Evolutionary conservation across 2,797 vertebrate genomes (phyloP), one percentile per base, ranked within the genome.

Genomic region (Crenichthys baileyi): DNA sequence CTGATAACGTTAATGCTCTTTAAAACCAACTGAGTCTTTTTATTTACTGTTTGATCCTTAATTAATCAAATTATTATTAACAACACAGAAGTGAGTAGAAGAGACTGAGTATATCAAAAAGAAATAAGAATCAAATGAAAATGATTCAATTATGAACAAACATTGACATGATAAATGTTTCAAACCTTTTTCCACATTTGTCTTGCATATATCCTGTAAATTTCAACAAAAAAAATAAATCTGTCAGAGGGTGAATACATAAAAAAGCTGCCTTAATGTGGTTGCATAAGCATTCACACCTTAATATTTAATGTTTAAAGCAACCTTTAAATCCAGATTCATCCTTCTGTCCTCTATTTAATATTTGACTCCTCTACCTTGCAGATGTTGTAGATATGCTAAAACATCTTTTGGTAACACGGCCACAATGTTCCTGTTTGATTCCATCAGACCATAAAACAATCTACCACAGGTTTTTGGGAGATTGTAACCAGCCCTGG

Each of bases 1-100:
- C 41, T 26, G 41, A 46, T 26, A 26, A 48, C 44, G 0, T 70
- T 26, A 79, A 44, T 61, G n/a, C 73, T 78, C 63, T 26, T 78
- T 13, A 44, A 18, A 70, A 67, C 55, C 61, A 77, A 44, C 2
- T 74, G 50, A 50, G 80, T 81, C 13, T 39, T 56, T 41, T 56
- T 11, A 75, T 31, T 70, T 12, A 46, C 60, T 16, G 11, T 73
- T 79, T 80, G 29, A 36, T 31, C 65, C 22, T 41, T 77, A 48
- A 74, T 51, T 83, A 74, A 70, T 29, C 48, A 60, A 73, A 78
- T 44, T 70, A 53, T 31, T 55, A 72, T 3, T 41, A 55, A 60
- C 24, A 77, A 26, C 60, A 41, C 22, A 70, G 70, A 75, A 51
- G 36, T 68, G 67, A 68, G 50, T 24, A 41, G 15, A 78, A 51